Conservation (phyloP, 2,113 vertebrate species). For the Eptesicus fuscus region DNA sequence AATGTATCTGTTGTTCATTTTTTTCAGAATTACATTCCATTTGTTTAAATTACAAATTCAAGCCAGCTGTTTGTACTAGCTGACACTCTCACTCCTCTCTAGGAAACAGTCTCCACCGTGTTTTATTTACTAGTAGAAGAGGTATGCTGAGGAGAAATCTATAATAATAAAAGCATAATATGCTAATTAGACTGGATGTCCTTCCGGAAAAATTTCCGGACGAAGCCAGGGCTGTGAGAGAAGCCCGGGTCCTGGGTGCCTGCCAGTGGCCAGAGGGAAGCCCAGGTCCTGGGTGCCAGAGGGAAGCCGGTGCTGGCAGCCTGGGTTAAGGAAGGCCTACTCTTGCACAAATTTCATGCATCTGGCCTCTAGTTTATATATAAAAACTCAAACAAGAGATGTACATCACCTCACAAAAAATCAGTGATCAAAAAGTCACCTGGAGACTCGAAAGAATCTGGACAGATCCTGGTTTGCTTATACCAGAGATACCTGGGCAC, state of each 20-base stretch:
- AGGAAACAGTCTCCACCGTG: neutral
- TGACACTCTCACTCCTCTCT: neutral
- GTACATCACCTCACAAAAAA: constrained; percentile 78
- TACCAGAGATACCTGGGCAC: constrained; percentile 84
- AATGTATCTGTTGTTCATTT: neutral
- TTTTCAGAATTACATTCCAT: neutral
- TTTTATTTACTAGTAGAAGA: neutral
- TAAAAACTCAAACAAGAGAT: constrained; percentile 67
- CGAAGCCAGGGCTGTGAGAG: too few relatives aligned
- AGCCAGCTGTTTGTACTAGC: neutral
- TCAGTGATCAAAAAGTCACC: constrained; percentile 76
- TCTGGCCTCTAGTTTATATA: neutral
- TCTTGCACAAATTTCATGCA: too few relatives aligned
- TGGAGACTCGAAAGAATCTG: constrained; percentile 81
- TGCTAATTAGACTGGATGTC: too few relatives aligned
- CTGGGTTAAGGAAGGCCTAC: too few relatives aligned
- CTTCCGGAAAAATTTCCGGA: too few relatives aligned
- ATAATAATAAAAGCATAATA: too few relatives aligned
- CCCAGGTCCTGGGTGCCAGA: too few relatives aligned
- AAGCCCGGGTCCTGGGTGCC: too few relatives aligned
- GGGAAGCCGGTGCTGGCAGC: too few relatives aligned
- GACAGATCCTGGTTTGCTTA: constrained; percentile 81
- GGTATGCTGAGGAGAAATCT: neutral
- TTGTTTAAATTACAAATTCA: neutral
- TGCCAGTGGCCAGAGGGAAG: too few relatives aligned